Conservation (phyloP, 2,888 invertebrate species). For the Caenorhabditis sp. region DNA sequence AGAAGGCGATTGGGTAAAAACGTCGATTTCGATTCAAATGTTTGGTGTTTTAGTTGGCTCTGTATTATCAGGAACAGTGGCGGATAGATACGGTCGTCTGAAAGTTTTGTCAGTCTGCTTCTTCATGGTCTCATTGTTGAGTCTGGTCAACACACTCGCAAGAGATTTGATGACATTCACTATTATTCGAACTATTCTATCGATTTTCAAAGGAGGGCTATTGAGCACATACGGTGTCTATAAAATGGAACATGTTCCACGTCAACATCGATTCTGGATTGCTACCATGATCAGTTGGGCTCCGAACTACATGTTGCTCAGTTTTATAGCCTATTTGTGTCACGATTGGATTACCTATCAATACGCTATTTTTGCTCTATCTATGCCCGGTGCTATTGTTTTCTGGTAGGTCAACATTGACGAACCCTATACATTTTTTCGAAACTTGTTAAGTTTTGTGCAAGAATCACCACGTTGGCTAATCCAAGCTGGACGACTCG, state of each 20-base stretch:
- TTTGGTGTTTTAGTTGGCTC: conserved; percentile 54
- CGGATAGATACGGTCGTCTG: conserved; percentile 44
- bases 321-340: conserved; percentile 52
- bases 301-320: conserved; percentile 64
- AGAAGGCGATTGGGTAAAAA: conserved; percentile 54
- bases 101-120: conserved; percentile 43
- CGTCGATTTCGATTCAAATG: conserved; percentile 65
- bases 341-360: conserved; percentile 63
- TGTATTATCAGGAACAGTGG: conserved; percentile 34
- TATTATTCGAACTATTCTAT: conserved; percentile 56
- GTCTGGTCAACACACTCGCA: conserved; percentile 21
- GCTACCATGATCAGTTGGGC: conserved; percentile 64
- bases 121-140: conserved; percentile 32
- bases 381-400: conserved; percentile 58
- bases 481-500: conserved; percentile 60
- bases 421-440: background rate
- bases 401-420: conserved; percentile 38
- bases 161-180: conserved; percentile 53
- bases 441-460: conserved; percentile 46
- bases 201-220: conserved; percentile 64
- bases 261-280: conserved; percentile 64
- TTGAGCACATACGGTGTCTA: conserved; percentile 60
- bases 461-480: conserved; percentile 64
- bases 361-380: conserved; percentile 47
- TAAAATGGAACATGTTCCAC: conserved; percentile 64